Base-by-base conservation (phyloP, 1,140 invertebrate species). In the Lordiphosa clarofinis region DNA sequence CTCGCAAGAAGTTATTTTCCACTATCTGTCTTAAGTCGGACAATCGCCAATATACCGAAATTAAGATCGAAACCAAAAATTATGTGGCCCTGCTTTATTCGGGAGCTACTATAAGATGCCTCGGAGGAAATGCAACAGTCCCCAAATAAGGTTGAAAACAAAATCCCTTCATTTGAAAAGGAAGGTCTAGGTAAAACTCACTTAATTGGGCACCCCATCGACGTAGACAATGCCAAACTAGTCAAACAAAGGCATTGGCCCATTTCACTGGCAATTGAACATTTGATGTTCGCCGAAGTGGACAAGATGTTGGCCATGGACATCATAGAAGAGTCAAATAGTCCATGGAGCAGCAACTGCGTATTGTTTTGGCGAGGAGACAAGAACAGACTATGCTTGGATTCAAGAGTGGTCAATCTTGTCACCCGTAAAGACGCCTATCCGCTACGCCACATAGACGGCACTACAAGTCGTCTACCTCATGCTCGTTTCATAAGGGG, bases 171-270 rank as follows among this genome's bases (percentile, higher is more conserved):
- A 3, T 48, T 35, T 6, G 37, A 47, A 36, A 39, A 43, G 36
- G 37, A 48, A 55, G 56, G 49, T 10, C 31, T 44, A 31, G 56
- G 56, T 7, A 42, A 31, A 4, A 55, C 56, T 1, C 10, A 12
- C 11, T 24, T 59, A 13, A 55, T 55, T 3, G 24, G 24, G 12
- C 48, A 65, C 12, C 10, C 2, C 0, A 65, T 65, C 15, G 39
- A 55, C 19, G 44, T 55, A 6, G 39, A 39, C 4, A n/a, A 13
- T 9, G 35, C 21, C 6, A 37, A 11, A 15, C 39, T 40, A 3
- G 35, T 59, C 10, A 59, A 64, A 35, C 56, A 70, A 37, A 31
- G 61, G 5, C 37, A 46, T 53, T 69, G 53, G 38, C 52, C 66
- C 0, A 19, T 69, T 3, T 56, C 46, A 8, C 56, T 39, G 3